A percentile compares a stretch with the other conserved stretches of the same genome.
phyloP scores from a whole-genome alignment of 64 coral and sea anemone species.

The Stichodactyla helianthus region DNA sequence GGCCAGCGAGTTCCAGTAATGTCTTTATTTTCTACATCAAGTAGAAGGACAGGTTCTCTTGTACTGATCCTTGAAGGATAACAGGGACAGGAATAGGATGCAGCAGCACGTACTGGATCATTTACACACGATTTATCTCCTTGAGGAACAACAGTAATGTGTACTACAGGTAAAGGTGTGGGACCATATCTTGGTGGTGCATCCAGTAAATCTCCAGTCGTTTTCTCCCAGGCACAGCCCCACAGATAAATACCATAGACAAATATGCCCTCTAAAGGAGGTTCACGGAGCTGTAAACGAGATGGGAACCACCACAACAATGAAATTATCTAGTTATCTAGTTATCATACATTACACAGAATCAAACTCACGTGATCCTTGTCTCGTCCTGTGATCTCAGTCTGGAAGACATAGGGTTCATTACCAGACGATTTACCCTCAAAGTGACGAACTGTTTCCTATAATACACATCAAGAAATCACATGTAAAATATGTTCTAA shows the following conservation, averaged over 20 bases:
- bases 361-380: conserved; percentile 87
- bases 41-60: conserved; percentile 79
- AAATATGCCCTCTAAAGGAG: conserved; percentile 91
- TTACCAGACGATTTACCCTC: conserved; percentile 65
- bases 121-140: conserved; percentile 81
- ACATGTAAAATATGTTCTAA: neutral
- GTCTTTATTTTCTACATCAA: conserved; percentile 96
- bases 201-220: conserved; percentile 92
- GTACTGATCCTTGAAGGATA: conserved; percentile 79
- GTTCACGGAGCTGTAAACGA: conserved; percentile 77
- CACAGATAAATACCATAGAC: conserved; percentile 95
- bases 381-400: conserved; percentile 95
- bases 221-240: conserved; percentile 99
- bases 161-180: conserved; percentile 91
- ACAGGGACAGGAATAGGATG: conserved; percentile 95
- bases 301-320: neutral
- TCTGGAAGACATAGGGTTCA: conserved; percentile 92
- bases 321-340: neutral
- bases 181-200: conserved; percentile 88
- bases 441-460: conserved; percentile 80
- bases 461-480: neutral
- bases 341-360: neutral
- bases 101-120: conserved; percentile 79
- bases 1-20: conserved; percentile 85
- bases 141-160: conserved; percentile 82